A percentile compares a stretch with the other conserved stretches of the same genome.
Evolutionary conservation across 2,888 invertebrate species (phyloP).

Genomic region (Drosophila hamatofila): DNA sequence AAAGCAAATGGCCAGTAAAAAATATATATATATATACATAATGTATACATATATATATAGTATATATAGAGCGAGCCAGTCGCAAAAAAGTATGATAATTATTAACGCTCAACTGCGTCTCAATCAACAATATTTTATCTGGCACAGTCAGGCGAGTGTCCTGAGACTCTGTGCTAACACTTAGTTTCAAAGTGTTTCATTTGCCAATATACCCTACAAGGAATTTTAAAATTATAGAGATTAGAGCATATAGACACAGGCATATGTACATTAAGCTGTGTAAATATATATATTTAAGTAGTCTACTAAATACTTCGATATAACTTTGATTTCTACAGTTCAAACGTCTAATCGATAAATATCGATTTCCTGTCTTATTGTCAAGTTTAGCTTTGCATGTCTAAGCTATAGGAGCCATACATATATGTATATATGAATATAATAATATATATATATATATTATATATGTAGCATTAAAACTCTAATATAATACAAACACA

Average conservation of each 20-base stretch:
- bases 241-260: too few species aligned
- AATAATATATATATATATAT: neutral
- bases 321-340: too few species aligned
- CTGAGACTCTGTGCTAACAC: constrained; percentile 8
- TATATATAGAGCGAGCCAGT: constrained; percentile 25
- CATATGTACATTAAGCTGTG: neutral
- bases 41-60: constrained; percentile 8
- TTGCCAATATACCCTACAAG: constrained; percentile 18
- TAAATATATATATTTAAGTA: neutral
- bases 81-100: constrained; percentile 63
- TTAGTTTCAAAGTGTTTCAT: constrained; percentile 6
- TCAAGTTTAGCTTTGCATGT: neutral
- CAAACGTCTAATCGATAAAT: neutral
- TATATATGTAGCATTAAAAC: neutral
- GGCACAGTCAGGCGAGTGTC: constrained; percentile 51
- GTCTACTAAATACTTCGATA: neutral
- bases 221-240: neutral
- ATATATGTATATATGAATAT: neutral
- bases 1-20: constrained; percentile 12
- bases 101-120: constrained; percentile 77
- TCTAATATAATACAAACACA: neutral
- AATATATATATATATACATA: constrained; percentile 8
- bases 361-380: neutral
- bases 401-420: neutral
- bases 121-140: constrained; percentile 78